These are phyloP conservation scores for Drosophila melanogaster DNA, from an alignment of 1,140 invertebrate species.

Conservation along the genomic window Release_6_plus_ISO1_MT NT_033777.3:9371001-9371500, in stretches of 20 bases:
- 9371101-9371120: constrained; percentile 17
- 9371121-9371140: constrained; percentile 57
- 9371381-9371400: constrained; percentile 81
- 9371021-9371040: constrained; percentile 82
- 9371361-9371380: constrained; percentile 78
- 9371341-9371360: constrained; percentile 70
- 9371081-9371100: constrained; percentile 45
- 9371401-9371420: constrained; percentile 83
- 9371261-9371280: constrained; percentile 67
- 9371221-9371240: constrained; percentile 67
- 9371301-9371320: constrained; percentile 79
- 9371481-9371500: constrained; percentile 61
- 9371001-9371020: constrained; percentile 79
- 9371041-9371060: constrained; percentile 81
- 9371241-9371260: constrained; percentile 13
- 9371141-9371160: constrained; percentile 39
- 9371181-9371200: constrained; percentile 40
- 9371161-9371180: constrained; percentile 38
- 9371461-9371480: constrained; percentile 47
- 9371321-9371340: constrained; percentile 78
- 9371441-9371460: constrained; percentile 77
- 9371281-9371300: constrained; percentile 78
- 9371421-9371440: constrained; percentile 84
- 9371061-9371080: constrained; percentile 71
- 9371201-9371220: constrained; percentile 35